A percentile compares a stretch with the other conserved stretches of the same genome.
phyloP scores from a whole-genome alignment of 2,888 invertebrate genomes.

The Pinctada fucata region DNA sequence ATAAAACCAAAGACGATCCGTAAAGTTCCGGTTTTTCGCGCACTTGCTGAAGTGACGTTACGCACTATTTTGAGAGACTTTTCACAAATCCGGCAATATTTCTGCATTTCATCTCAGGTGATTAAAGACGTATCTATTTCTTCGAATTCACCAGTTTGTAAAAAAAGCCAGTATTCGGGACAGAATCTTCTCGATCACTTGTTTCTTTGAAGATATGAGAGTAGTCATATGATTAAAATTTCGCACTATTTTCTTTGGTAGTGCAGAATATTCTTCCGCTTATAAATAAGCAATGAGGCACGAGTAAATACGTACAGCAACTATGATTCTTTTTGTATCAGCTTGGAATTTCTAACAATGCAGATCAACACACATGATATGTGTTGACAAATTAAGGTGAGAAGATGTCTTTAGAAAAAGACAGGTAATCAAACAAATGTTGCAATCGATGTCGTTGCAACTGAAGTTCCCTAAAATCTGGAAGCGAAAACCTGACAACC shows the following conservation, averaged over 20 bases:
- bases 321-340: slow-evolving; percentile 6
- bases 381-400: background rate
- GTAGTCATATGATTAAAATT: background rate
- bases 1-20: slow-evolving; percentile 23
- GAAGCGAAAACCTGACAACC: slow-evolving; percentile 1
- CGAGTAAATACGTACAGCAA: slow-evolving; percentile 45
- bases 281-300: slow-evolving; percentile 45
- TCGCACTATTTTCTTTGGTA: slow-evolving; percentile 29
- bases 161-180: no score
- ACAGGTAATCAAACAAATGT: background rate
- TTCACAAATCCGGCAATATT: slow-evolving; percentile 51
- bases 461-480: background rate
- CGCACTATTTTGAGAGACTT: slow-evolving; percentile 55
- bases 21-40: slow-evolving; percentile 41
- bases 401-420: background rate
- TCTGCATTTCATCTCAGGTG: background rate
- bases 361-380: background rate
- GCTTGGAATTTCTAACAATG: background rate
- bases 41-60: slow-evolving; percentile 50
- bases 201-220: no score
- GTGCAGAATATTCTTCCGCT: slow-evolving; percentile 39
- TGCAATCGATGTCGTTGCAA: background rate
- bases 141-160: no score
- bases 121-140: no score
- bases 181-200: no score